These are phyloP conservation scores for Sisyra terminalis DNA, from an alignment of 2,888 invertebrate genomes.

Conservation along the genomic window DNA sequence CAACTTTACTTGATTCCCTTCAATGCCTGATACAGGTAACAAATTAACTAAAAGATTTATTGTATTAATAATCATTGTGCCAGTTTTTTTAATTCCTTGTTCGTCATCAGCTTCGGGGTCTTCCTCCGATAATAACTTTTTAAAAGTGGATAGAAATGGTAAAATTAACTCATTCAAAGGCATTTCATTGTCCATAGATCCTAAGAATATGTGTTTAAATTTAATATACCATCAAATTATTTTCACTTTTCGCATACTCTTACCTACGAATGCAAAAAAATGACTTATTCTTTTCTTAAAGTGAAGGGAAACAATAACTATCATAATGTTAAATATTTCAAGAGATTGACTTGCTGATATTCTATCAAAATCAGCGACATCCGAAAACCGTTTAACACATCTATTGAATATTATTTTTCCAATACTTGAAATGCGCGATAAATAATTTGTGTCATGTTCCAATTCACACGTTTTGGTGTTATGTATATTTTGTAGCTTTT, in stretches of 20 bases:
- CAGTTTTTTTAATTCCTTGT: constrained; percentile 21
- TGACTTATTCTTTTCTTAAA: constrained; percentile 23
- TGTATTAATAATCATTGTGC: constrained; percentile 18
- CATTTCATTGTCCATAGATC: too few species aligned
- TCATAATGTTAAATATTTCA: constrained; percentile 37
- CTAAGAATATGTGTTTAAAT: too few species aligned
- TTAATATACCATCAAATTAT: too few species aligned
- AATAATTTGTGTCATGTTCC: constrained; percentile 18
- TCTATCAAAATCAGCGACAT: constrained; percentile 38
- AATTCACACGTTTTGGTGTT: constrained; percentile 20
- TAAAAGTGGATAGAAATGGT: constrained; percentile 19
- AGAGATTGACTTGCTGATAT: constrained; percentile 33
- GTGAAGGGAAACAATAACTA: constrained; percentile 23
- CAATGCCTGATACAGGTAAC: constrained; percentile 16
- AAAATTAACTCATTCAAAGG: constrained; percentile 14
- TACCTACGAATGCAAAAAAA: constrained; percentile 28
- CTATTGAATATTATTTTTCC: constrained; percentile 24
- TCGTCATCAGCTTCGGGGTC: constrained; percentile 20
- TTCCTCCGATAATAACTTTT: constrained; percentile 22
- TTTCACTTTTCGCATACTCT: too few species aligned
- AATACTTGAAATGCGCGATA: constrained; percentile 23
- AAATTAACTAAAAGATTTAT: constrained; percentile 17
- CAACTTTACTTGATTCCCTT: constrained; percentile 17
- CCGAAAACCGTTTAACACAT: constrained; percentile 32
- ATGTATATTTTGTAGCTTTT: constrained; percentile 25